These are phyloP conservation scores for Tenthredo distinguenda DNA, from an alignment of 2,888 invertebrate species.

Conservation along the genomic window DNA sequence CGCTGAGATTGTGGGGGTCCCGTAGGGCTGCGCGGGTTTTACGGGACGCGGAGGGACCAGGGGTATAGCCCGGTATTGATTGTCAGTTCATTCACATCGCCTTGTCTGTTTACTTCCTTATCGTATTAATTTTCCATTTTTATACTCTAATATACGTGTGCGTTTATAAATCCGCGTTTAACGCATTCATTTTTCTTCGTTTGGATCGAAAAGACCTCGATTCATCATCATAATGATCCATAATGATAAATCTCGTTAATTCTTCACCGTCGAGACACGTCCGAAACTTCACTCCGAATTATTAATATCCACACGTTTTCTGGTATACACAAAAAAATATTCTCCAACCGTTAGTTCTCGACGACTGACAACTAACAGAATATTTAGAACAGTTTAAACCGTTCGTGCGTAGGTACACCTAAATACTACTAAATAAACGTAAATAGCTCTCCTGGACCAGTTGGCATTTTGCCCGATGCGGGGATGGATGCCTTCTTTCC, in stretches of 20 bases:
- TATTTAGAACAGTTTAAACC: background rate
- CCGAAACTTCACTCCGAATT: no score
- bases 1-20: conserved; percentile 14
- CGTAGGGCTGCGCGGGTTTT: conserved; percentile 6
- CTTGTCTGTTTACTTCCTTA: conserved; percentile 38
- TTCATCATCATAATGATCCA: no score
- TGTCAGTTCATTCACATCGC: conserved; percentile 50
- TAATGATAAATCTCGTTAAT: no score
- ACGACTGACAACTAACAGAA: background rate
- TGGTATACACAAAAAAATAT: background rate
- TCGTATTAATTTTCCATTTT: conserved; percentile 24
- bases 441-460: conserved; percentile 43
- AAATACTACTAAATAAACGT: conserved; percentile 42
- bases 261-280: no score
- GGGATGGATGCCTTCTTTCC: background rate
- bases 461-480: conserved; percentile 34
- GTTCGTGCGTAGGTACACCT: background rate
- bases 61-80: conserved; percentile 37
- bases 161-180: background rate
- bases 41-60: background rate
- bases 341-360: background rate
- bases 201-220: no score
- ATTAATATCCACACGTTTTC: no score
- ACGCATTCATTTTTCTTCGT: no score
- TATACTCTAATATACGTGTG: background rate